phyloP scores from a whole-genome alignment of 2,797 vertebrate genomes.

The Lemur catta region DNA sequence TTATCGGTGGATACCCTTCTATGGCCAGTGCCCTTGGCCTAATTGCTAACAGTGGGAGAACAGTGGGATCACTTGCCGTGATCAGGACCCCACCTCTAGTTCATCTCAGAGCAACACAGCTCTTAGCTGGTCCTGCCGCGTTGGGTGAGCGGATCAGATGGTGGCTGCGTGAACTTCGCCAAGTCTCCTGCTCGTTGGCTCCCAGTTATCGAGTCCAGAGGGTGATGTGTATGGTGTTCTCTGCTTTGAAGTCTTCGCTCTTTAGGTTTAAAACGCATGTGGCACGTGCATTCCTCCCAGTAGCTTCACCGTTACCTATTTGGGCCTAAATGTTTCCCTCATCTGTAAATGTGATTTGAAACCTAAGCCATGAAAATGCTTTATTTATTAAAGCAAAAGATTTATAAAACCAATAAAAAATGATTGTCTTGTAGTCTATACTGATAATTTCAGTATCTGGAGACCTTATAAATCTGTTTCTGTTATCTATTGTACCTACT shows the following conservation, averaged over 20 bases:
- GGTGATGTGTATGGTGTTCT: conserved; percentile 19
- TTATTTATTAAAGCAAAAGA: conserved; percentile 84
- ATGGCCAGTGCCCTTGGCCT: conserved; percentile 71
- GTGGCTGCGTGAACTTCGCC: not conserved
- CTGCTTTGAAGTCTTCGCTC: conserved; percentile 12
- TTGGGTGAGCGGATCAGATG: not conserved
- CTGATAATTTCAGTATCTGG: too few relatives aligned
- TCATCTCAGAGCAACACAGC: conserved; percentile 25
- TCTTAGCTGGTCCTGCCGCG: conserved; percentile 47
- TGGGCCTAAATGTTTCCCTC: conserved; percentile 64
- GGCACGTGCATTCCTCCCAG: conserved; percentile 55
- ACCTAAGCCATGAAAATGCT: conserved; percentile 71
- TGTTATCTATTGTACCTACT: too few relatives aligned
- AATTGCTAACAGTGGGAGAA: conserved; percentile 60
- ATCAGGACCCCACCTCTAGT: conserved; percentile 38
- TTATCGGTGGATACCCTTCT: conserved; percentile 73
- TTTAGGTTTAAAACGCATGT: not conserved
- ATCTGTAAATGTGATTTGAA: conserved; percentile 81
- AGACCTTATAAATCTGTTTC: too few relatives aligned
- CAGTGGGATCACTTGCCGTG: conserved; percentile 43
- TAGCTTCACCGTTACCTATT: conserved; percentile 48
- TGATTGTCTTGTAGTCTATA: too few relatives aligned
- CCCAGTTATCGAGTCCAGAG: not conserved
- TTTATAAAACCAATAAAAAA: not conserved
- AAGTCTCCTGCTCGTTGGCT: conserved; percentile 35